A percentile compares a stretch with the other conserved stretches of the same genome.
phyloP scores from a whole-genome alignment of 2,113 vertebrate species.

The Ursus arctos region DNA sequence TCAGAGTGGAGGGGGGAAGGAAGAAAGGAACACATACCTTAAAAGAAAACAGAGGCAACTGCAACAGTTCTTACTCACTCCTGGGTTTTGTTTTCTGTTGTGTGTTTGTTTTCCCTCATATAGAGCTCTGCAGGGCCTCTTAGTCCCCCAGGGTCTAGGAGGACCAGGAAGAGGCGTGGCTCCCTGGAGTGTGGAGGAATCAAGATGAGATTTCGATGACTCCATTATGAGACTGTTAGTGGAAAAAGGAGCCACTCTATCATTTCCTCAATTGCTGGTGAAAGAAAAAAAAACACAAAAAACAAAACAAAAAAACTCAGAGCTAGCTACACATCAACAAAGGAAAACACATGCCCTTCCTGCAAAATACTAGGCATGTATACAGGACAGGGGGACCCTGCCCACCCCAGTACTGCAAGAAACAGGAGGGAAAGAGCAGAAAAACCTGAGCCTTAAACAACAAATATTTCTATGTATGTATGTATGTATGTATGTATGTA shows the following conservation, averaged over 20 bases:
- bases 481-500: not conserved
- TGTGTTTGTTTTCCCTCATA: not conserved
- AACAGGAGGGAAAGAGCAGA: not conserved
- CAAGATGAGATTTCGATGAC: not conserved
- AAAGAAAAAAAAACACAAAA: not conserved
- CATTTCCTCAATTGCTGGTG: not conserved
- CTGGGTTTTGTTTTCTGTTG: not conserved
- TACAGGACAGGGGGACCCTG: not conserved
- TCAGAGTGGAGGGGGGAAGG: not conserved
- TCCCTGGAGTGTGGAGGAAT: not conserved
- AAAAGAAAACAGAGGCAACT: conserved; percentile 41
- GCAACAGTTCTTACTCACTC: not conserved
- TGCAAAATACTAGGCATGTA: not conserved
- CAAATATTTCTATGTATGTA: not conserved
- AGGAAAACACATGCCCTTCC: not conserved
- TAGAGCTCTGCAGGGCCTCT: not conserved
- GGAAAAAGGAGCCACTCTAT: not conserved
- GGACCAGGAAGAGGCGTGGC: not conserved
- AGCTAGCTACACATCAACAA: not conserved
- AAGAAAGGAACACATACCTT: conserved; percentile 26
- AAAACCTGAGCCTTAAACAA: not conserved
- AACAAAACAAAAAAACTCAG: not conserved
- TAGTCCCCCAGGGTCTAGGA: not conserved
- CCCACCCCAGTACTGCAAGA: not conserved
- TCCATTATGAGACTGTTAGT: not conserved